Evolutionary conservation across 2,888 invertebrate species (phyloP).

Genomic region (Digitonthophagus gazella): DNA sequence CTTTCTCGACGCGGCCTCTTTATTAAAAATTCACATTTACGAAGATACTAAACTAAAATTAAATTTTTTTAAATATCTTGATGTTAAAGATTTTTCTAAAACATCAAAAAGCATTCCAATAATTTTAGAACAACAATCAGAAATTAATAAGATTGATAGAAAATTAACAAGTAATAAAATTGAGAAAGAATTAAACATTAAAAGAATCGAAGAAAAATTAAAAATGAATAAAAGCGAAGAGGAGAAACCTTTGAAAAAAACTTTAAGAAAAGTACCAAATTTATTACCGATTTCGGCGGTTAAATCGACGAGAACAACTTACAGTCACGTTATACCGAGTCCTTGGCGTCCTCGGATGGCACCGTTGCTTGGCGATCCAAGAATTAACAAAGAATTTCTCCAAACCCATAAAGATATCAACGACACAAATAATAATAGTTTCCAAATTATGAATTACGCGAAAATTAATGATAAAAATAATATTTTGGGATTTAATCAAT

Average conservation of each 20-base stretch:
- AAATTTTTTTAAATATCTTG: not conserved
- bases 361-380: slow-evolving; percentile 45
- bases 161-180: slow-evolving; percentile 1
- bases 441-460: not conserved
- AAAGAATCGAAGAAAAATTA: not conserved
- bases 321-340: slow-evolving; percentile 55
- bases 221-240: not conserved
- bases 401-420: not conserved
- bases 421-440: not conserved
- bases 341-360: slow-evolving; percentile 56
- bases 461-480: not conserved
- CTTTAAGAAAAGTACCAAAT: slow-evolving; percentile 38
- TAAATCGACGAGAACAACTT: slow-evolving; percentile 43
- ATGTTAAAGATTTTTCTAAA: not conserved
- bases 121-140: not conserved
- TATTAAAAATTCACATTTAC: slow-evolving; percentile 40
- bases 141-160: not conserved
- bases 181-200: not conserved
- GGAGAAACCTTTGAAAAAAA: slow-evolving; percentile 24
- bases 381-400: slow-evolving; percentile 24
- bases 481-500: not conserved
- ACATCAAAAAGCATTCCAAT: not conserved
- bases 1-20: slow-evolving; percentile 59
- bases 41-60: not conserved
- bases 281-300: slow-evolving; percentile 41